Base-by-base conservation (phyloP, 2,113 vertebrate species). In the Ochotona princeps region DNA sequence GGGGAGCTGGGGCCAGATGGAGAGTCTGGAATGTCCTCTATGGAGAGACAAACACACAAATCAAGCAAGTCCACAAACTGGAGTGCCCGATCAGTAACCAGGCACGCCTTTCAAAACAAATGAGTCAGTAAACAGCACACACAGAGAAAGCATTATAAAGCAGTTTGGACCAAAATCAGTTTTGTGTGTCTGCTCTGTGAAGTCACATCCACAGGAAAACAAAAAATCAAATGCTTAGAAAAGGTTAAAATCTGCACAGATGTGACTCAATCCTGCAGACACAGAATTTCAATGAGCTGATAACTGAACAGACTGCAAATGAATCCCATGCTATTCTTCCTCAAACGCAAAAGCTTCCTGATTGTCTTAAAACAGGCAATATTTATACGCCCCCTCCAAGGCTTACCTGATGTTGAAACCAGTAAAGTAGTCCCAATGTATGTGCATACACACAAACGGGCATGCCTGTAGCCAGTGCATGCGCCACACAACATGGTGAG, bases 1-100 rank as follows among this genome's bases (percentile, higher is more conserved):
- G 98, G 98, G n/a, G 99, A 99, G 20, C 97, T 89, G 2, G 98
- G 97, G n/a, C 98, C 98, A 0, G 98, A 97, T 38, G 98, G 98
- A 92, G 98, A 98, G 85, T 99, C 99, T 3, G 98, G 98, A 60
- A 95, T 67, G 78, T 99, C 99, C 44, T 99, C 99, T 99, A 83
- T 61, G 32, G 88, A 97, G 83, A 91, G 47, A 95, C 23, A 90
- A 87, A 94, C 32, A 82, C 51, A 60, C 1, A 14, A 90, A 79
- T 94, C 47, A 88, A 72, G n/a, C 21, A 23, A 32, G 17, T 44
- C 23, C 32, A 60, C 20, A 63, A n/a, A n/a, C 32, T 21, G 47
- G 26, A 26, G 44, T 81, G 44, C 5, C 63, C 30, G 38, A 67
- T 26, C 7, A 47, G 1, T 17, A 75, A 61, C 47, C 11, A 85